These are phyloP conservation scores for Rhopalosiphum nymphaeae DNA, from an alignment of 2,888 invertebrate genomes.

Conservation along the genomic window DNA sequence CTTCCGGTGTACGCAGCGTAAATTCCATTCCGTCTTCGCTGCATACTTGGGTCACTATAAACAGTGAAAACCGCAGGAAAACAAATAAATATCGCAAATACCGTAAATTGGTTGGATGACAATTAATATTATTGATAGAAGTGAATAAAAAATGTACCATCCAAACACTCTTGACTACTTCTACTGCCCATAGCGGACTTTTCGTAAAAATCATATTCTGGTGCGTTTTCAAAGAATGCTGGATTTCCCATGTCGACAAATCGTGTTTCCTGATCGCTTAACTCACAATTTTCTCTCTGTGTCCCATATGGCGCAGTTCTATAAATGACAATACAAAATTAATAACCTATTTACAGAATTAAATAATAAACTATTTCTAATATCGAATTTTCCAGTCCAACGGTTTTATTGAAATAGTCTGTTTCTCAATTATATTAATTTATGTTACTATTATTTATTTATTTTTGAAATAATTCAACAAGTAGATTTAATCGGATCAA, in stretches of 20 bases:
- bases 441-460: background rate
- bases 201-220: constrained; percentile 87
- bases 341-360: background rate
- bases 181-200: constrained; percentile 77
- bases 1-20: constrained; percentile 87
- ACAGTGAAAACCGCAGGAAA: constrained; percentile 69
- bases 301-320: constrained; percentile 74
- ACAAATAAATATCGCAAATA: background rate
- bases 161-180: constrained; percentile 84
- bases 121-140: background rate
- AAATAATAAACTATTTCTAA: background rate
- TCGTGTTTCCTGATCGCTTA: constrained; percentile 87
- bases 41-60: constrained; percentile 88
- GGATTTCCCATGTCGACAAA: constrained; percentile 89
- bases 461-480: background rate
- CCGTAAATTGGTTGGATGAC: background rate
- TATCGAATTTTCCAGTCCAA: background rate
- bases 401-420: background rate
- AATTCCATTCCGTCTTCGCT: constrained; percentile 96
- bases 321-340: background rate
- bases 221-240: constrained; percentile 84
- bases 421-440: background rate
- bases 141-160: constrained; percentile 75
- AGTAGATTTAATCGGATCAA: background rate
- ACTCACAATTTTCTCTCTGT: constrained; percentile 87